Evolutionary conservation across 2,888 invertebrate genomes (phyloP), one percentile per base, ranked within the genome.

Genomic region (Agrotis segetum): DNA sequence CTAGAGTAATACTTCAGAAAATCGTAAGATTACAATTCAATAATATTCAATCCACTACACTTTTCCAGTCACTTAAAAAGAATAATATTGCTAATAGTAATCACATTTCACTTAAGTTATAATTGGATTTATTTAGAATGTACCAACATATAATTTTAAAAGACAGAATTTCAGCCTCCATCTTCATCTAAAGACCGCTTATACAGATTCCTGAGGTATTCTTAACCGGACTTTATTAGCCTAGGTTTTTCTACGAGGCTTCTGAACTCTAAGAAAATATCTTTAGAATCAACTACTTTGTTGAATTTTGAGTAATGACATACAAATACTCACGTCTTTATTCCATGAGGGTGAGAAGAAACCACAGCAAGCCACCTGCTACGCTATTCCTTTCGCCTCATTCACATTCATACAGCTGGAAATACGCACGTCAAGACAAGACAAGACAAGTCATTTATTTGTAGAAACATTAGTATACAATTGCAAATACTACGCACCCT

Each of bases 51-150:
- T 47, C n/a, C 47, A 52, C 59, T 79, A 76, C 58, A 77, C 24
- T 19, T 80, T 60, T 67, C 69, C 58, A 81, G 66, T 81, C 67
- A 71, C 52, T 55, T 74, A 65, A 65, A 71, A 76, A 71, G 61
- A 81, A 73, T 72, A 74, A 71, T 81, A 82, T 81, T 83, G 68
- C 78, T 83, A 85, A 76, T 77, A 68, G 78, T 46, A 75, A 86
- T 86, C 86, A 86, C 85, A 83, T 72, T 84, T 85, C 64, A 82
- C 80, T 82, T 85, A 81, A 74, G n/a, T 21, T 70, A 55, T 72
- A 77, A 3, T 59, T 55, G 14, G 14, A 49, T 50, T 11, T 56
- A 52, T 66, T 29, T 40, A 29, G 17, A 50, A 68, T 50, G 13
- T 16, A 11, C 17, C 16, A 14, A 17, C 3, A 17, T 46, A 3